phyloP scores from a whole-genome alignment of 2,888 invertebrate genomes.

The Lamproptera curius region DNA sequence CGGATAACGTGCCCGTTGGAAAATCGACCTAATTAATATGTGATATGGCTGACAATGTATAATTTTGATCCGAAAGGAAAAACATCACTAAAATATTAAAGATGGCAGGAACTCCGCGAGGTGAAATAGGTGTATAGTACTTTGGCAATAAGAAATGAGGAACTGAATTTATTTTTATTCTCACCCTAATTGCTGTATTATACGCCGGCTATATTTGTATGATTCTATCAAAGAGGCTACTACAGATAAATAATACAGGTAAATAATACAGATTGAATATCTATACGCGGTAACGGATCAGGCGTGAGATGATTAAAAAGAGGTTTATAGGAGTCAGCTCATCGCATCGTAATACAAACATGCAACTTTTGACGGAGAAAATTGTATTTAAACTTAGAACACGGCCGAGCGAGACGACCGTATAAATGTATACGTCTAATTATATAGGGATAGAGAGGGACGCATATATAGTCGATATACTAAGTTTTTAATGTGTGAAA shows the following conservation, averaged over 20 bases:
- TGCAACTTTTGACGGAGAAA: constrained; percentile 20
- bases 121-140: constrained; percentile 51
- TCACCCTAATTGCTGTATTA: neutral
- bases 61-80: constrained; percentile 38
- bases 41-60: constrained; percentile 36
- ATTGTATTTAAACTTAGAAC: constrained; percentile 18
- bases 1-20: constrained; percentile 35
- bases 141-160: constrained; percentile 28
- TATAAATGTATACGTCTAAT: neutral
- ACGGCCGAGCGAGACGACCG: constrained; percentile 7
- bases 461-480: constrained; percentile 14
- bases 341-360: constrained; percentile 14
- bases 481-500: constrained; percentile 20
- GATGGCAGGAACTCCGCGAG: constrained; percentile 36
- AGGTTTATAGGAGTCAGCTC: constrained; percentile 2
- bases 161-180: constrained; percentile 23
- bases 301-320: constrained; percentile 1
- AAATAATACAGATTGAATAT: too few species aligned
- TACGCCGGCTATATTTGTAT: neutral
- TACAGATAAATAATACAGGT: too few species aligned
- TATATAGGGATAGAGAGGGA: constrained; percentile 10
- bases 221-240: neutral
- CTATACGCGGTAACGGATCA: too few species aligned
- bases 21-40: constrained; percentile 32
- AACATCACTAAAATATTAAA: constrained; percentile 59